These are phyloP conservation scores for Lophius piscatorius DNA, from an alignment of 2,113 vertebrate species.

Conservation along the genomic window DNA sequence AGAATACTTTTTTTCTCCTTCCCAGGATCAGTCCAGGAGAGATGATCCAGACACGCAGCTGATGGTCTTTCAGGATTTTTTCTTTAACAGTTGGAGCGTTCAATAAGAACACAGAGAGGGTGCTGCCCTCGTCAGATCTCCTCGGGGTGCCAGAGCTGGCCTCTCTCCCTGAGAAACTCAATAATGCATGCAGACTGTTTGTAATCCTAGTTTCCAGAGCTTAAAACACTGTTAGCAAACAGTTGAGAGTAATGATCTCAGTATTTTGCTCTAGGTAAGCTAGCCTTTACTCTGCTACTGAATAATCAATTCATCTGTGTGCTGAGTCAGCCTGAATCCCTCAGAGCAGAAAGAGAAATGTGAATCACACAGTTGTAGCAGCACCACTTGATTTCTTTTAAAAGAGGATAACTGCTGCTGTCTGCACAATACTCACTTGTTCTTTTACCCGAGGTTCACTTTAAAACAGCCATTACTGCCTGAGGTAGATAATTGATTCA, in stretches of 20 bases:
- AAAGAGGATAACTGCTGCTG: conserved; percentile 7
- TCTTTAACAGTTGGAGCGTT: conserved; percentile 49
- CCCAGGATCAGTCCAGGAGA: conserved; percentile 36
- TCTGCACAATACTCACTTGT: background rate
- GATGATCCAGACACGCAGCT: conserved; percentile 46
- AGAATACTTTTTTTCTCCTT: conserved; percentile 20
- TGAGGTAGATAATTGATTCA: conserved; percentile 21
- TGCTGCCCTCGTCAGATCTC: conserved; percentile 21
- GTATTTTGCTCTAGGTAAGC: conserved; percentile 17
- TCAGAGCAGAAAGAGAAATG: conserved; percentile 19
- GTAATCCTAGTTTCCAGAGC: conserved; percentile 35
- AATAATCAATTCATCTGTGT: conserved; percentile 22
- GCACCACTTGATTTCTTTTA: conserved; percentile 3
- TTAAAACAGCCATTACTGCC: conserved; percentile 15
- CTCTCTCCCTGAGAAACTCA: conserved; percentile 30
- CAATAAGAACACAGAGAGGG: conserved; percentile 22
- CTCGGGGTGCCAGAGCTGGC: conserved; percentile 11
- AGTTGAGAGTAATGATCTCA: conserved; percentile 15
- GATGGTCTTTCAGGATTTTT: conserved; percentile 56
- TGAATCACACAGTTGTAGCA: conserved; percentile 4
- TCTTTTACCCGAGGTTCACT: conserved; percentile 20
- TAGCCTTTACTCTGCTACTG: conserved; percentile 4
- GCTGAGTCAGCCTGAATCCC: conserved; percentile 12
- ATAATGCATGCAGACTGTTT: conserved; percentile 51
- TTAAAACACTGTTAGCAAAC: conserved; percentile 32